A percentile compares a stretch with the other conserved stretches of the same genome.
Conservation (phyloP, 2,113 vertebrate species). For the Poeciliopsis turrubarensis region DNA sequence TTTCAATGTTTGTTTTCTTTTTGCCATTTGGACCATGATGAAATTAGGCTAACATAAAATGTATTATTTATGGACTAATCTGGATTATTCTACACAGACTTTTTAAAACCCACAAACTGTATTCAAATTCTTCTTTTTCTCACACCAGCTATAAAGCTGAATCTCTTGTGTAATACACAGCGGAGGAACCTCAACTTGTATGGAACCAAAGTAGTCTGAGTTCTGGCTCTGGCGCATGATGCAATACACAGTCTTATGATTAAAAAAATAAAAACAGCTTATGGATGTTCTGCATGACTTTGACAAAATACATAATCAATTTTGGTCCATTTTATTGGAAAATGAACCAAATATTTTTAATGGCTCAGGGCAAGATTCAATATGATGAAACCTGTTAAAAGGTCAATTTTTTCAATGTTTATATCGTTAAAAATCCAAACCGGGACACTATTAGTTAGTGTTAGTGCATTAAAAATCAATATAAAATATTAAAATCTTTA, state of each 20-base stretch:
- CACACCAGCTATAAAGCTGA: neutral
- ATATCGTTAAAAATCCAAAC: neutral
- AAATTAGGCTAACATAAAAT: neutral
- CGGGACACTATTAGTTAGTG: neutral
- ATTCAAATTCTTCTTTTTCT: neutral
- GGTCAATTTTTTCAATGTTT: too few species aligned
- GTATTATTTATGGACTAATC: neutral
- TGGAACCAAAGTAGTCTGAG: conserved; percentile 8
- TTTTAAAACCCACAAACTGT: neutral
- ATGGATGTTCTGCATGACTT: conserved; percentile 17
- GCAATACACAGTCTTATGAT: conserved; percentile 1
- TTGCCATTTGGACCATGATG: neutral
- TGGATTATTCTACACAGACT: neutral
- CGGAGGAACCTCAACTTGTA: conserved; percentile 16
- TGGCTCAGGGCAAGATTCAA: neutral
- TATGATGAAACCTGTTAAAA: neutral
- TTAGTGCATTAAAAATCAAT: too few species aligned
- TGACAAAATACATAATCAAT: conserved; percentile 2
- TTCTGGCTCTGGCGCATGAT: conserved; percentile 35
- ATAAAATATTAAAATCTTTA: neutral
- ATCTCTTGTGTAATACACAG: neutral
- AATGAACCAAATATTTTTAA: conserved; percentile 14
- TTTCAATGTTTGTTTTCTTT: neutral
- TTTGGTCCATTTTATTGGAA: neutral
- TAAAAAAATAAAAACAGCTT: neutral